Base-by-base conservation (phyloP, 1,140 invertebrate genomes). In the Leptestheria dahalacensis region DNA sequence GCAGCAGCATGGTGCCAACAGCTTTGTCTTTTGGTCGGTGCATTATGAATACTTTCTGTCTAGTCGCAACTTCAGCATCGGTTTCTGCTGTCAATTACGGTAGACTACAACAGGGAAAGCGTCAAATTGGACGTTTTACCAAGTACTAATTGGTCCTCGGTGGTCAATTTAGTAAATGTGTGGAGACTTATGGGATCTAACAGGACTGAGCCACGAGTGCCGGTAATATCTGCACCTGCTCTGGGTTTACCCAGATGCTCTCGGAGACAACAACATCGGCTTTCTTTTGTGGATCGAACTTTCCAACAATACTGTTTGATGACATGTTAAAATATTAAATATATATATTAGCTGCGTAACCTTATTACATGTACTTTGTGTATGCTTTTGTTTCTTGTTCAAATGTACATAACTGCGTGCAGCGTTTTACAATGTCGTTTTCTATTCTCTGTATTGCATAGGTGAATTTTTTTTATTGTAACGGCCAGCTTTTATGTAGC, bases 111-210 rank as follows among this genome's bases (percentile, higher is more conserved):
- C n/a, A n/a, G n/a, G n/a, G n/a, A n/a, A n/a, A n/a, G n/a, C n/a
- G n/a, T n/a, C n/a, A n/a, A 52, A 2, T 52, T 15, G 50, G 28
- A 52, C 20, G 12, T 52, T 23, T 25, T 25, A 23, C 11, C 12
- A 52, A 23, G 28, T 15, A 52, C 50, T 52, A 52, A 52, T 52
- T 52, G n/a, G n/a, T n/a, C n/a, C n/a, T n/a, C n/a, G n/a, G n/a
- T n/a, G n/a, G n/a, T n/a, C n/a, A n/a, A n/a, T n/a, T n/a, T n/a
- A n/a, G 33, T 6, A 41, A 41, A 41, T 41, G 33, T 15, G 6
- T 6, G 6, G 33, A 9, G 15, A 41, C 6, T 41, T 9, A 41
- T 41, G 33, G 6, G 33, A 41, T n/a, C 33, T 41, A 41, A 41
- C 15, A 41, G 33, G 33, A 41, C 33, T 41, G 6, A 41, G 15